Evolutionary conservation across 2,113 vertebrate genomes (phyloP).

Genomic region (Phoenicopterus ruber): DNA sequence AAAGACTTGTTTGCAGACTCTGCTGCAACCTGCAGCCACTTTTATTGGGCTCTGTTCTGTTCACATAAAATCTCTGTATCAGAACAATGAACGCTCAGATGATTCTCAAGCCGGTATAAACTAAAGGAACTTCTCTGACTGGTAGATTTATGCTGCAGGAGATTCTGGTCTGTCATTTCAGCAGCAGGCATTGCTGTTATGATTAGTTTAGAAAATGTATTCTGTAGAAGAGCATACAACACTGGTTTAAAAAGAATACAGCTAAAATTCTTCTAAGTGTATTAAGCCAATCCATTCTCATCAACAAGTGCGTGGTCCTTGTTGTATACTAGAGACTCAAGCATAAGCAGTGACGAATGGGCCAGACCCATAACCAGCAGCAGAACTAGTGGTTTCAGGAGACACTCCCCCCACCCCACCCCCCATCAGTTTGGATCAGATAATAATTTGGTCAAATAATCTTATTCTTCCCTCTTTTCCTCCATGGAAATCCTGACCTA

Average conservation of each 20-base stretch:
- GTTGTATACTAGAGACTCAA: not conserved
- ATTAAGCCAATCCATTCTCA: not conserved
- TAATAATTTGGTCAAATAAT: not conserved
- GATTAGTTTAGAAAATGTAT: not conserved
- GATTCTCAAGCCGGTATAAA: not conserved
- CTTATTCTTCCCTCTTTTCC: not conserved
- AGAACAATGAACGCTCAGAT: not conserved
- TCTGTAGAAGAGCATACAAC: not conserved
- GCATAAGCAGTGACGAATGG: not conserved
- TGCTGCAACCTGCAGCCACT: not conserved
- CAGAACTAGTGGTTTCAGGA: not conserved
- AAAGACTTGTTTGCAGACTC: not conserved
- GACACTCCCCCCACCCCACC: not conserved
- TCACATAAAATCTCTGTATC: not conserved
- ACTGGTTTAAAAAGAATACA: not conserved
- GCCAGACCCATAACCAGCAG: not conserved
- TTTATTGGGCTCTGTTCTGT: not conserved
- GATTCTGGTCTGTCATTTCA: not conserved
- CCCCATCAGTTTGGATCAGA: not conserved
- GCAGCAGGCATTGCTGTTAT: not conserved
- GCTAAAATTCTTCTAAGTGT: not conserved
- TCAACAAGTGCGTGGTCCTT: not conserved
- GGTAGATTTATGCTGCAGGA: not conserved
- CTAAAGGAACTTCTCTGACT: not conserved
- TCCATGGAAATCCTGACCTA: not conserved